phyloP scores from a whole-genome alignment of 2,113 vertebrate genomes.

The Gymnobelideus leadbeateri region DNA sequence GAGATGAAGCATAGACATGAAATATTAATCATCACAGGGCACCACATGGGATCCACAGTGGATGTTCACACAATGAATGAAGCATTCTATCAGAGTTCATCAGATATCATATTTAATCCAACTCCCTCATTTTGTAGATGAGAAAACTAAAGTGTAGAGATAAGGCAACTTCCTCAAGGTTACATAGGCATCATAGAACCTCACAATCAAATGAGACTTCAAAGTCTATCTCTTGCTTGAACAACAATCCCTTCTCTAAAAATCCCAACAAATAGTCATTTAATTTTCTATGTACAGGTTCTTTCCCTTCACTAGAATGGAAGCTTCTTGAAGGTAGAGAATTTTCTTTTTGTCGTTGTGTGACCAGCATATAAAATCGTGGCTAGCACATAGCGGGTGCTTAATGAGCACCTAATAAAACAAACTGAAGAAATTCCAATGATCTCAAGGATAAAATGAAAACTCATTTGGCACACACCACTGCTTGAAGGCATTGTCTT shows the following conservation, averaged over 20 bases:
- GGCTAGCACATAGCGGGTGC: background rate
- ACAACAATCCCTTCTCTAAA: background rate
- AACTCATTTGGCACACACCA: background rate
- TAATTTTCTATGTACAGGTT: background rate
- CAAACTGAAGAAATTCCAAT: background rate
- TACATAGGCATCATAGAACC: background rate
- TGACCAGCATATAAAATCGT: background rate
- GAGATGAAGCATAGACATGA: background rate
- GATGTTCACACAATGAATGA: background rate
- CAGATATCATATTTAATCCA: background rate
- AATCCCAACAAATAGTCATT: background rate
- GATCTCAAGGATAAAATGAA: background rate
- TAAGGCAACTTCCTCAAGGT: background rate
- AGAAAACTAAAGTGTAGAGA: background rate
- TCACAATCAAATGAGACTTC: background rate
- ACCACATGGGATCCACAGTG: background rate
- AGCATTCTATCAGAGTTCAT: background rate
- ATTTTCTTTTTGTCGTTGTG: background rate
- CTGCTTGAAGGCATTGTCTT: background rate
- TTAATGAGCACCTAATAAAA: background rate
- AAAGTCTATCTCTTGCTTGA: background rate
- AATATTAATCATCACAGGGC: background rate
- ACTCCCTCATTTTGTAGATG: background rate
- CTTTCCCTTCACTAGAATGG: background rate
- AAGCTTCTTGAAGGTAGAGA: background rate